Percentiles rank a stretch among this genome's conserved stretches.
phyloP scores from a whole-genome alignment of 2,113 vertebrate genomes.

The Dendrocopos noguchii region DNA sequence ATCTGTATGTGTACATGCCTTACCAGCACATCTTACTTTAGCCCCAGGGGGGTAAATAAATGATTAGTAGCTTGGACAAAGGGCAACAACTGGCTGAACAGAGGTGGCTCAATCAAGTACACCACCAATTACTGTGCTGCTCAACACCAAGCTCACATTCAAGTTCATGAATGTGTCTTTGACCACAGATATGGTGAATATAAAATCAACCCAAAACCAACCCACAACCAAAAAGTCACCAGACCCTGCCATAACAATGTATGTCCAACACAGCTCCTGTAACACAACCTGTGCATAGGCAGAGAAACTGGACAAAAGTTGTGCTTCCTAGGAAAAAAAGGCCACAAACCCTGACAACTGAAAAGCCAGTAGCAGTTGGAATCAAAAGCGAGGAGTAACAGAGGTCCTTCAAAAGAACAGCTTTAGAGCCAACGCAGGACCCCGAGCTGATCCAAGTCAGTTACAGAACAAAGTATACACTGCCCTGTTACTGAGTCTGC shows the following conservation, averaged over 20 bases:
- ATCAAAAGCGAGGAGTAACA: background rate
- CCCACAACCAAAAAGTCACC: background rate
- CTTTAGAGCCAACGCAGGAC: background rate
- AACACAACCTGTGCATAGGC: background rate
- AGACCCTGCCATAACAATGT: background rate
- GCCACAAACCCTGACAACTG: background rate
- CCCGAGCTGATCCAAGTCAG: background rate
- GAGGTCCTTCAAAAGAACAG: background rate
- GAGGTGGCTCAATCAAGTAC: background rate
- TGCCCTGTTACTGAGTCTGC: too few relatives aligned
- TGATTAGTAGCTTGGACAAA: background rate
- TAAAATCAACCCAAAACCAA: background rate
- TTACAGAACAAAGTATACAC: too few relatives aligned
- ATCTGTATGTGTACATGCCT: background rate
- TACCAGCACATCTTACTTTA: background rate
- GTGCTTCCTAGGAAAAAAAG: background rate
- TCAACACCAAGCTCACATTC: background rate
- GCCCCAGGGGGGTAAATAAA: background rate
- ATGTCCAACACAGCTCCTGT: rapidly evolving
- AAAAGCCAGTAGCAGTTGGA: background rate
- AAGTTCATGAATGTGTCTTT: background rate
- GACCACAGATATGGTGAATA: background rate
- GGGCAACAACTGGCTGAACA: background rate
- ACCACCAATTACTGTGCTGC: background rate
- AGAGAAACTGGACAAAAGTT: background rate